A percentile compares a stretch with the other conserved stretches of the same genome.
These are phyloP conservation scores for Rhombomys opimus DNA, from an alignment of 2,113 vertebrate species.

Conservation along the genomic window DNA sequence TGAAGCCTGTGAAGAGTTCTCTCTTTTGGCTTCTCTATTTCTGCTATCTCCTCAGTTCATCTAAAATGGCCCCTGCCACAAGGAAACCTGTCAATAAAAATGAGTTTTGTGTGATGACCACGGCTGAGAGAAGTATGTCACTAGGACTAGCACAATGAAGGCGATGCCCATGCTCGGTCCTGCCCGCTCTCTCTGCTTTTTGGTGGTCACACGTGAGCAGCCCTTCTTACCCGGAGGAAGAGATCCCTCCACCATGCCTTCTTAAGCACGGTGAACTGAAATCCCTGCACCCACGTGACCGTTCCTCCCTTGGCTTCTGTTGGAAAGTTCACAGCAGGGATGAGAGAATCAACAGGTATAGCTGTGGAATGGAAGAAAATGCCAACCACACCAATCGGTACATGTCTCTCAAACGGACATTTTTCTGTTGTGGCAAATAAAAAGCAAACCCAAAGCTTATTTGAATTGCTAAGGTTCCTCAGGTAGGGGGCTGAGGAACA, in stretches of 20 bases:
- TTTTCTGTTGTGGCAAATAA: background rate
- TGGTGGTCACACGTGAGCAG: no score
- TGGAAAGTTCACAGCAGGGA: no score
- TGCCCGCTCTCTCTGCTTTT: background rate
- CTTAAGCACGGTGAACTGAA: background rate
- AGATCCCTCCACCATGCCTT: background rate
- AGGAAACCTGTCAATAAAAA: no score
- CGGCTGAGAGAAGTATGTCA: background rate
- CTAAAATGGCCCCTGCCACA: no score
- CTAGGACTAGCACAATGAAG: background rate
- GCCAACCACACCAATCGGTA: background rate
- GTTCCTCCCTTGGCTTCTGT: background rate
- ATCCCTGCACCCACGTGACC: background rate
- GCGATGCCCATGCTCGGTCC: background rate
- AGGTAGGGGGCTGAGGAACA: background rate
- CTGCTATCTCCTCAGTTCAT: no score
- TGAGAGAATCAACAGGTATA: background rate
- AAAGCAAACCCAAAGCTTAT: background rate
- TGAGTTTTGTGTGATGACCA: background rate
- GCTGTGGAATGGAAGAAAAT: background rate
- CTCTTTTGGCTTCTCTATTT: background rate
- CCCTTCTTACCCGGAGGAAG: background rate
- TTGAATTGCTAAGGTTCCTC: background rate
- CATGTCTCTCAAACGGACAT: background rate
- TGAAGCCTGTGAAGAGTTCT: background rate